Evolutionary conservation across 2,888 invertebrate genomes (phyloP).

Genomic region (Tholera decimalis): DNA sequence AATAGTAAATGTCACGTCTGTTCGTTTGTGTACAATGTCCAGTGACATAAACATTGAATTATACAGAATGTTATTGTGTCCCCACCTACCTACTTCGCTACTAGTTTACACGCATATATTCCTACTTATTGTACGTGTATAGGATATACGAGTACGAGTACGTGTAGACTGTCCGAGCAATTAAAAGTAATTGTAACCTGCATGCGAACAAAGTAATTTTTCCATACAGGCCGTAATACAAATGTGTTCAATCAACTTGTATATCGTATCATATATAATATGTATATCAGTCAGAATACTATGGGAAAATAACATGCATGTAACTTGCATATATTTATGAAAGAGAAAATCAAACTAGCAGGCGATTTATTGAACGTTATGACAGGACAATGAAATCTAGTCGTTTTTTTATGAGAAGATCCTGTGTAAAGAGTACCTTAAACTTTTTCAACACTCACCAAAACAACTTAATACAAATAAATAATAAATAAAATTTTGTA

Average conservation of each 20-base stretch:
- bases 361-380: not conserved
- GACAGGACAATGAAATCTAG: not conserved
- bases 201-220: slow-evolving; percentile 18
- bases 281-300: too few species aligned
- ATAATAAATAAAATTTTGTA: too few species aligned
- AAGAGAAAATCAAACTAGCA: too few species aligned
- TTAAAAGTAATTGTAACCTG: slow-evolving; percentile 20
- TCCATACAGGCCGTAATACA: too few species aligned
- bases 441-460: not conserved
- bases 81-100: not conserved
- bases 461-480: too few species aligned
- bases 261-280: too few species aligned
- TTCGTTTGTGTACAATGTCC: slow-evolving; percentile 14
- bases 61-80: slow-evolving; percentile 1
- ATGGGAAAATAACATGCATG: too few species aligned
- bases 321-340: too few species aligned
- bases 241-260: too few species aligned
- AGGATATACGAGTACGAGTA: too few species aligned
- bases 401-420: not conserved
- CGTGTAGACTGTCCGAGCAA: not conserved
- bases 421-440: not conserved
- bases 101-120: not conserved
- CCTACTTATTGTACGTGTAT: not conserved
- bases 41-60: slow-evolving; percentile 15
- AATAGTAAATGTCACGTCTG: slow-evolving; percentile 56